Conservation (phyloP, 2,888 invertebrate genomes). For the Nowickia ferox region DNA sequence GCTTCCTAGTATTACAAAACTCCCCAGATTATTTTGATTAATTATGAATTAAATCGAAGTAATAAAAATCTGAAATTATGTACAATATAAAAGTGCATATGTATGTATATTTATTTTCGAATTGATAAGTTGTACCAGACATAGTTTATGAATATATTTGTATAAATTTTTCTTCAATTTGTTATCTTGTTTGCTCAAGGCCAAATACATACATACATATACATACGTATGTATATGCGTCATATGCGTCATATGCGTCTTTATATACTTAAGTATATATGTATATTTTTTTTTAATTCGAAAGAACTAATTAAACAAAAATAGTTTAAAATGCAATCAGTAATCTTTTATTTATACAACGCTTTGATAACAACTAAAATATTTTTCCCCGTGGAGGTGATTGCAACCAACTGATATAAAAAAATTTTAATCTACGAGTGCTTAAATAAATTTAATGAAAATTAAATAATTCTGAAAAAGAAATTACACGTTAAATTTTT, state of each 20-base stretch:
- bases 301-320: conserved; percentile 1
- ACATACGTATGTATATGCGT: background rate
- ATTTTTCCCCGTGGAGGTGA: background rate
- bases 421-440: background rate
- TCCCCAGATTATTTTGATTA: too few relatives aligned
- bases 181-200: background rate
- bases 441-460: too few relatives aligned
- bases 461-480: too few relatives aligned
- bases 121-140: too few relatives aligned
- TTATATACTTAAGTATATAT: background rate
- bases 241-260: too few relatives aligned
- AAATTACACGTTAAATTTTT: too few relatives aligned
- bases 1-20: too few relatives aligned
- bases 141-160: background rate
- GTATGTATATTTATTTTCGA: too few relatives aligned
- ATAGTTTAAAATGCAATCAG: conserved; percentile 8
- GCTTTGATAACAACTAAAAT: background rate
- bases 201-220: background rate
- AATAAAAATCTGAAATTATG: too few relatives aligned
- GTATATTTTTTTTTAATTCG: background rate
- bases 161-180: background rate
- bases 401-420: background rate
- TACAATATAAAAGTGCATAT: too few relatives aligned
- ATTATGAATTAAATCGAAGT: too few relatives aligned
- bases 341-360: background rate